Evolutionary conservation across 1,140 invertebrate genomes (phyloP), one percentile per base, ranked within the genome.

Genomic region (Drosophila nannoptera): DNA sequence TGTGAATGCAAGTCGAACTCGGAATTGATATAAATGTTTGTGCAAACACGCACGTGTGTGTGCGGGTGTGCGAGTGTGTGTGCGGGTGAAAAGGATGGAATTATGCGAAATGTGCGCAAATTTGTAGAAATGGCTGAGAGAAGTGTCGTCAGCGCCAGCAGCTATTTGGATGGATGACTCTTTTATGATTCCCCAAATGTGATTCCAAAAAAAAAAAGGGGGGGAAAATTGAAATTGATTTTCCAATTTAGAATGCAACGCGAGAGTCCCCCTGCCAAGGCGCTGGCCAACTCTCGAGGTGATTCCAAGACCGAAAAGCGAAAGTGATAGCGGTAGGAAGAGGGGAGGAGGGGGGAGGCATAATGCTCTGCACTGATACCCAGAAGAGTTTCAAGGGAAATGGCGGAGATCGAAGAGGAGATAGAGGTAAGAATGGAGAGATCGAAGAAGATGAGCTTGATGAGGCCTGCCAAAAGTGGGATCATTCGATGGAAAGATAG

Each of bases 11-110:
- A 69, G 62, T 66, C 64, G 55, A 67, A 55, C 46, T 67, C 71
- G 71, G 69, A 83, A 83, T 83, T 83, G 80, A 83, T 83, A 83
- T 83, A 86, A 83, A 83, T 83, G 80, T 78, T 64, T 75, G 49
- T 69, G 62, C 61, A 68, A 77, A 70, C 73, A 76, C 69, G 40
- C 73, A 66, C 42, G 38, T 45, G 36, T 38, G 9, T 43, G 43
- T 32, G 29, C 11, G 5, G 9, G 29, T 49, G 46, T 49, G n/a
- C 29, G 59, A 42, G 55, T 45, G 9, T 43, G 5, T 36, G 31
- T 32, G 40, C 12, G 40, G 5, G 40, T 43, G 12, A 14, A 35
- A 66, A 59, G 61, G 61, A 71, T 71, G 55, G 56, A 71, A 71
- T 71, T 67, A 71, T 71, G 63, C 43, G 63, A 67, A 67, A 71